Conservation (phyloP, 2,113 vertebrate species). For the Burhinus bistriatus region DNA sequence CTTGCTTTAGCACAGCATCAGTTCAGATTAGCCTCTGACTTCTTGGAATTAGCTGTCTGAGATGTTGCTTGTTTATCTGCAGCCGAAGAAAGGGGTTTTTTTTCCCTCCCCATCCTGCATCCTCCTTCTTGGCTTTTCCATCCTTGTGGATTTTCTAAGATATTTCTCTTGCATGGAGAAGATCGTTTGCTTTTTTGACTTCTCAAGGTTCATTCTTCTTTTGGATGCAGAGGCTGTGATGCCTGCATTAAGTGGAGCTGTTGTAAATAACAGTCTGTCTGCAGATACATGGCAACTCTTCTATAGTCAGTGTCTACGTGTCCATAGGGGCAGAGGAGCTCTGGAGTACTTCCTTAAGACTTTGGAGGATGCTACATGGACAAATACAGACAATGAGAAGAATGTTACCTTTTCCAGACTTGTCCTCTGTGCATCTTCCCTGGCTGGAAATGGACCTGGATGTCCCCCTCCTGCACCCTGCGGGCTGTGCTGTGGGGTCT, state of each 20-base stretch:
- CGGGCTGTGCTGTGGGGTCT: not conserved
- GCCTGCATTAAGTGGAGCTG: slow-evolving; percentile 16
- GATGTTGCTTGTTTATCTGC: not conserved
- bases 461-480: not conserved
- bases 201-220: not conserved
- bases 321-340: not conserved
- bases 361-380: not conserved
- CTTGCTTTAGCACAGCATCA: not conserved
- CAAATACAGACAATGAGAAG: not conserved
- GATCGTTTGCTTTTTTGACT: slow-evolving; percentile 48
- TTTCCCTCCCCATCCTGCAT: not conserved
- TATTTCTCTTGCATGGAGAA: not conserved
- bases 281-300: slow-evolving; percentile 30
- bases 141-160: not conserved
- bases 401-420: not conserved
- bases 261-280: slow-evolving; percentile 41
- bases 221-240: not conserved
- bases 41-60: not conserved
- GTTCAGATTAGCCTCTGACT: not conserved
- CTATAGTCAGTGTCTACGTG: not conserved
- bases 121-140: not conserved
- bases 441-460: not conserved
- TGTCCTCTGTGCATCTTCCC: not conserved
- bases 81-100: not conserved
- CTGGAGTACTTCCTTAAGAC: not conserved